Evolutionary conservation across 2,797 vertebrate species (phyloP).

Genomic region (Poecilia picta): DNA sequence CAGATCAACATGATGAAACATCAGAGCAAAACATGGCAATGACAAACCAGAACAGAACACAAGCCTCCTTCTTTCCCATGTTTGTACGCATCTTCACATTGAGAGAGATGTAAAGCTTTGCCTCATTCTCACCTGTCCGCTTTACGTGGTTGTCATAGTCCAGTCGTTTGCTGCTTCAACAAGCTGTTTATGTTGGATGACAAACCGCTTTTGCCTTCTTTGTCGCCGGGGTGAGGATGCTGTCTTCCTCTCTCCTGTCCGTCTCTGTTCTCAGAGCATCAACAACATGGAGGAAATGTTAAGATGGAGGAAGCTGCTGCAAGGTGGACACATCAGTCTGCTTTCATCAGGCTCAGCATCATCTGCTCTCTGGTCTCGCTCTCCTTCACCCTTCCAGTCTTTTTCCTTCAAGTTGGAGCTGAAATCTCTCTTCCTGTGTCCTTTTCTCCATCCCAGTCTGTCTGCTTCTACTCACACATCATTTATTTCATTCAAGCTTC

Average conservation of each 20-base stretch:
- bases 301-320: constrained; percentile 77
- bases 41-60: constrained; percentile 31
- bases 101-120: constrained; percentile 17
- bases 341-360: constrained; percentile 36
- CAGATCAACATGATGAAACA: constrained; percentile 66
- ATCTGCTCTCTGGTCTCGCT: constrained; percentile 30
- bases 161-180: constrained; percentile 11
- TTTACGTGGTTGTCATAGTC: constrained; percentile 41
- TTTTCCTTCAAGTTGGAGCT: constrained; percentile 25
- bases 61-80: constrained; percentile 2
- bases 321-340: constrained; percentile 68
- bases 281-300: constrained; percentile 61
- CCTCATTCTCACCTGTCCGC: constrained; percentile 61
- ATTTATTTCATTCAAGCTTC: constrained; percentile 30
- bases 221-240: constrained; percentile 35
- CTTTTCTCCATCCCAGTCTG: constrained; percentile 55
- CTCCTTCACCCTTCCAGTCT: constrained; percentile 51
- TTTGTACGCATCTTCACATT: not conserved
- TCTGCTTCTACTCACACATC: constrained; percentile 20
- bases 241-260: constrained; percentile 34
- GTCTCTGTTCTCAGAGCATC: constrained; percentile 27
- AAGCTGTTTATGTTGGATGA: constrained; percentile 4
- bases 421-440: constrained; percentile 35
- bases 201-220: constrained; percentile 34
- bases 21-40: constrained; percentile 49